phyloP scores from a whole-genome alignment of 2,888 invertebrate species.

The Actias luna region DNA sequence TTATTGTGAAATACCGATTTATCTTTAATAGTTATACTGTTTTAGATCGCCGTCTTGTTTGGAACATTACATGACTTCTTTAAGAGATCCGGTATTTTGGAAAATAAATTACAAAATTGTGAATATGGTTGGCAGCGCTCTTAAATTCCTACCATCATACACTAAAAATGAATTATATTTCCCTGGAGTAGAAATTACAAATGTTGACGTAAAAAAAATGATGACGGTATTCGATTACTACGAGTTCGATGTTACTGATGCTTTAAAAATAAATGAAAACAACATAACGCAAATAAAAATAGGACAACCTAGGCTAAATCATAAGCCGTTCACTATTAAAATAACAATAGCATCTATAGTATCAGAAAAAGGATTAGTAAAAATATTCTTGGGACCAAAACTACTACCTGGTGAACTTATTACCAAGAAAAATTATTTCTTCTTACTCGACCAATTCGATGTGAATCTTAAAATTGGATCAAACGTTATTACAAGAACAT shows the following conservation, averaged over 20 bases:
- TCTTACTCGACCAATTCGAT: slow-evolving; percentile 82
- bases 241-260: slow-evolving; percentile 84
- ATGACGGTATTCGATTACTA: slow-evolving; percentile 85
- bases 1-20: slow-evolving; percentile 25
- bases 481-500: slow-evolving; percentile 84
- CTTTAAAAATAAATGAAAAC: slow-evolving; percentile 60
- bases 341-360: slow-evolving; percentile 83
- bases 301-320: slow-evolving; percentile 85
- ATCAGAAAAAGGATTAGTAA: slow-evolving; percentile 81
- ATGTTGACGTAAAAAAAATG: slow-evolving; percentile 84
- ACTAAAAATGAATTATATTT: slow-evolving; percentile 81
- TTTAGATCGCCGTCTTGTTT: slow-evolving; percentile 61
- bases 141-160: slow-evolving; percentile 80
- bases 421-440: slow-evolving; percentile 79
- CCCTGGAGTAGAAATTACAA: slow-evolving; percentile 83
- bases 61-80: slow-evolving; percentile 80
- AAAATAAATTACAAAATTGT: slow-evolving; percentile 84
- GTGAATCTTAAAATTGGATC: slow-evolving; percentile 82
- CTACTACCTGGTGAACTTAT: slow-evolving; percentile 80
- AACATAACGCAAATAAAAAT: slow-evolving; percentile 66
- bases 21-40: slow-evolving; percentile 29
- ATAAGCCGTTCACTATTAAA: slow-evolving; percentile 86
- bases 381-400: slow-evolving; percentile 87
- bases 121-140: slow-evolving; percentile 79
- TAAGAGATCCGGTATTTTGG: slow-evolving; percentile 88